These are phyloP conservation scores for Parasteatoda tepidariorum DNA, from an alignment of 1,140 invertebrate species.

Conservation along the genomic window DNA sequence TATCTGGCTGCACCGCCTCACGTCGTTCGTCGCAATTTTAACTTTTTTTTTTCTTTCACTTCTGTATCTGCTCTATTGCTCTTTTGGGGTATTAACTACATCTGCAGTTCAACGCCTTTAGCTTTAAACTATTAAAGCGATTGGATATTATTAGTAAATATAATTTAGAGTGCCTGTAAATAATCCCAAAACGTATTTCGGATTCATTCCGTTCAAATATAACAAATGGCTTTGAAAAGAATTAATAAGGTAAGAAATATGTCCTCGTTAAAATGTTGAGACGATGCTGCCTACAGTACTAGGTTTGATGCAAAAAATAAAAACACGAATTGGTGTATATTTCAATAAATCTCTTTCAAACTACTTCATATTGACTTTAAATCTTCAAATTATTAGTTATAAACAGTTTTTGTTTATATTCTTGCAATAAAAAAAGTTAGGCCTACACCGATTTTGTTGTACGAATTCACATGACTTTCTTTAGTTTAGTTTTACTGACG, in stretches of 20 bases:
- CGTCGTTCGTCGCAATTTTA: slow-evolving; percentile 13
- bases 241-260: slow-evolving; percentile 52
- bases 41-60: slow-evolving; percentile 34
- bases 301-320: too few species aligned
- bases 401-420: too few species aligned
- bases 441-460: slow-evolving; percentile 23
- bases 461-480: not conserved
- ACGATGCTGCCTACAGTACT: too few species aligned
- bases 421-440: slow-evolving; percentile 35
- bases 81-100: slow-evolving; percentile 46
- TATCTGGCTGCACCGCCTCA: slow-evolving; percentile 31
- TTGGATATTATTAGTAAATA: slow-evolving; percentile 20
- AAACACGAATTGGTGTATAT: too few species aligned
- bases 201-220: slow-evolving; percentile 39
- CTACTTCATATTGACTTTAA: too few species aligned
- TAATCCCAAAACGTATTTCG: slow-evolving; percentile 30
- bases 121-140: slow-evolving; percentile 34
- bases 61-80: slow-evolving; percentile 41
- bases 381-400: too few species aligned
- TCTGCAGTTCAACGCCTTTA: slow-evolving; percentile 54
- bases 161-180: slow-evolving; percentile 25
- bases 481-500: too few species aligned
- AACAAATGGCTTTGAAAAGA: slow-evolving; percentile 57
- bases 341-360: too few species aligned
- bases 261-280: slow-evolving; percentile 32